phyloP scores from a whole-genome alignment of 2,888 invertebrate genomes.

The Hecatera dysodea region DNA sequence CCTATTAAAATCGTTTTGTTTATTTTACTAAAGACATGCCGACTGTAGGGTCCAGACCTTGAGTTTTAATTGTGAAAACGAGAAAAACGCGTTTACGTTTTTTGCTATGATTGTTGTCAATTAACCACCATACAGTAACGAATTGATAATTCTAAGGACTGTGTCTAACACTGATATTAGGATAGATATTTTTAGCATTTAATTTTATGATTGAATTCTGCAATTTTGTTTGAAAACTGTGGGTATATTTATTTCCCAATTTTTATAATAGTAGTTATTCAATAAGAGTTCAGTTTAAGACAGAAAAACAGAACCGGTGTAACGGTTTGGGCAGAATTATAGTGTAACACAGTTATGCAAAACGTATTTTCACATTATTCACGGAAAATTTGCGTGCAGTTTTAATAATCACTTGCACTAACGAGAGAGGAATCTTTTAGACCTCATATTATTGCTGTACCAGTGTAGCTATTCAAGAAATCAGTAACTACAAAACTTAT shows the following conservation, averaged over 20 bases:
- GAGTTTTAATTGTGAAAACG: constrained; percentile 55
- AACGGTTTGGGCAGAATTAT: constrained; percentile 2
- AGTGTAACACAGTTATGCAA: constrained; percentile 24
- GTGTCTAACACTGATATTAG: constrained; percentile 56
- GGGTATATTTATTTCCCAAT: constrained; percentile 16
- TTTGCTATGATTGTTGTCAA: constrained; percentile 59
- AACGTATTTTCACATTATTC: not conserved
- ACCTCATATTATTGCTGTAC: not conserved
- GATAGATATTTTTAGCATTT: constrained; percentile 60
- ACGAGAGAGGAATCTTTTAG: not conserved
- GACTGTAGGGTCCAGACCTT: constrained; percentile 58
- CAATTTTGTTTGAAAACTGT: constrained; percentile 35
- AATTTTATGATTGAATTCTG: constrained; percentile 23
- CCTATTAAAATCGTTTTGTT: constrained; percentile 48
- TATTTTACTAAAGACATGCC: constrained; percentile 52
- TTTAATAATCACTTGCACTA: not conserved
- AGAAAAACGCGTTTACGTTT: constrained; percentile 58
- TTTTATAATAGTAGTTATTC: constrained; percentile 5
- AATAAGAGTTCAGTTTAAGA: not conserved
- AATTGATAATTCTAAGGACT: constrained; percentile 64
- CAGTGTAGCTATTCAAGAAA: not conserved
- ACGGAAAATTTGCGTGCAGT: not conserved
- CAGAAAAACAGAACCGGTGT: not conserved
- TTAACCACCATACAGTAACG: constrained; percentile 63
- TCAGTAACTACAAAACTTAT: too few relatives aligned